Evolutionary conservation across 2,113 vertebrate species (phyloP), one percentile per base, ranked within the genome.

Genomic region (Cygnus buccinator): DNA sequence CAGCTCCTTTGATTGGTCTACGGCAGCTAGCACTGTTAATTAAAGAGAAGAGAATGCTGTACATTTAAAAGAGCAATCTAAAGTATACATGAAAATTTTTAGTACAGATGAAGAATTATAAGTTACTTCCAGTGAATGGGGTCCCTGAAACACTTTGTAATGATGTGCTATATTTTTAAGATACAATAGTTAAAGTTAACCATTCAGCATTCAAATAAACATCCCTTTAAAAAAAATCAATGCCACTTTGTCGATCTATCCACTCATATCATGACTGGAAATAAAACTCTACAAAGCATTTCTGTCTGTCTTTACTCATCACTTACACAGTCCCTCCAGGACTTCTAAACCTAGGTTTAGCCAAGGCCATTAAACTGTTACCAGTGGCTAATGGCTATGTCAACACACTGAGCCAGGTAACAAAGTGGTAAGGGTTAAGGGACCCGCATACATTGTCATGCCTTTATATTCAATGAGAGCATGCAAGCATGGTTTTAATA

Each of bases 1-100:
- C 99, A 25, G 99, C 99, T 87, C 99, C 99, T 96, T 98, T 98
- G 92, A 99, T 99, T 35, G 99, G 99, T 86, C 98, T 98, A 82
- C 99, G 98, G 93, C 99, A 99, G 91, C 98, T 99, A 92, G 98
- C 99, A 46, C 99, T 99, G 87, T 97, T 86, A 93, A 96, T 83
- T 62, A 57, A 80, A 43, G 84, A 23, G 75, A 88, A 31, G 59
- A 44, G 68, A 84, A 72, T 14, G 41, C 19, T 46, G 57, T 37
- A 79, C 23, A 46, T 78, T 93, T 89, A 63, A 44, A 70, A 57
- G 35, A 57, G 29, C 22, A 84, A 50, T 7, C 28, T 63, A 43
- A 86, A 33, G 11, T 46, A 85, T 65, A 58, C 6, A 76, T 29
- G 26, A 74, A 87, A 48, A 66, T 62, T 46, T 61, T 61, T 39